These are phyloP conservation scores for Tenthredo livida DNA, from an alignment of 2,888 invertebrate genomes.

Conservation along the genomic window DNA sequence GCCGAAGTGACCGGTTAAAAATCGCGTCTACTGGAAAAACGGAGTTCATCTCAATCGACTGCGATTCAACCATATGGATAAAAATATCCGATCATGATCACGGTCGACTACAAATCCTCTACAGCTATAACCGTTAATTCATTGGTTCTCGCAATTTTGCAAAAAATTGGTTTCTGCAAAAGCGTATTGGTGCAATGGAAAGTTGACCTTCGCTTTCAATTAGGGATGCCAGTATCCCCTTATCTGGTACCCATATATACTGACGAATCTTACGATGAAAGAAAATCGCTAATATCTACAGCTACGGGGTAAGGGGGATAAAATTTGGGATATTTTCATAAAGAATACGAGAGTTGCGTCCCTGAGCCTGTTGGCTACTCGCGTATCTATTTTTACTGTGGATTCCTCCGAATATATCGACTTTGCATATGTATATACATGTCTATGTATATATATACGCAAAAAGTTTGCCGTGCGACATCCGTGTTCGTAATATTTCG, in stretches of 20 bases:
- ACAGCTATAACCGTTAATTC: neutral
- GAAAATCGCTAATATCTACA: neutral
- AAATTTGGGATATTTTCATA: neutral
- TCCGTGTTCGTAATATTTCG: conserved; percentile 42
- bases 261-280: neutral
- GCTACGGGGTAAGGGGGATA: neutral
- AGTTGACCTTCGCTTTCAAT: neutral
- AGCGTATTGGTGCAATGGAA: neutral
- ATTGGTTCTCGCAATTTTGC: neutral
- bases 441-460: conserved; percentile 68
- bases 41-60: neutral
- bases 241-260: neutral
- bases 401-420: conserved; percentile 73
- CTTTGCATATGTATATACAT: conserved; percentile 60
- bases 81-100: neutral
- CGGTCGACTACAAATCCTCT: too few relatives aligned
- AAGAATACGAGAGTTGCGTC: conserved; percentile 24
- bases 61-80: neutral
- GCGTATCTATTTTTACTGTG: conserved; percentile 72
- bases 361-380: conserved; percentile 38
- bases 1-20: neutral
- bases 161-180: neutral
- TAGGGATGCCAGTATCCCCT: neutral
- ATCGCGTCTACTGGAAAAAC: neutral
- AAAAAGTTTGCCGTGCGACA: conserved; percentile 66